These are phyloP conservation scores for Schizotus pectinicornis DNA, from an alignment of 2,888 invertebrate species.

Conservation along the genomic window DNA sequence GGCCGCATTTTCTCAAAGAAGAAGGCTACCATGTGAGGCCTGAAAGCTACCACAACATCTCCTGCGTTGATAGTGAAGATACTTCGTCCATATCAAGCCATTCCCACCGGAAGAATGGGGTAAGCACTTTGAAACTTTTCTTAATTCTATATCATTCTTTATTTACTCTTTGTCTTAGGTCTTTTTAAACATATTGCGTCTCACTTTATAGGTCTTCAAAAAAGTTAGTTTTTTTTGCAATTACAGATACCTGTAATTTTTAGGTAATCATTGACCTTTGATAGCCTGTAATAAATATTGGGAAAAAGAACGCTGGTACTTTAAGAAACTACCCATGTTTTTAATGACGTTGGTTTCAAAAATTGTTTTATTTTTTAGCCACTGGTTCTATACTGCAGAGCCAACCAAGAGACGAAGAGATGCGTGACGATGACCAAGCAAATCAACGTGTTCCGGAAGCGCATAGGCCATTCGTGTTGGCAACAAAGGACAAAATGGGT, in stretches of 20 bases:
- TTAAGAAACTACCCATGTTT: too few species aligned
- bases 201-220: too few species aligned
- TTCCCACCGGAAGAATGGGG: background rate
- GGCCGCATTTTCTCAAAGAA: background rate
- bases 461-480: slow-evolving; percentile 1
- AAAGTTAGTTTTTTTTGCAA: too few species aligned
- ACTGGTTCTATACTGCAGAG: slow-evolving; percentile 1
- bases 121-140: background rate
- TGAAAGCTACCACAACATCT: slow-evolving; percentile 1
- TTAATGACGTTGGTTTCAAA: background rate
- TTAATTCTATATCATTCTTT: background rate
- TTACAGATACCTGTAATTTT: too few species aligned
- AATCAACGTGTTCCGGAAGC: background rate
- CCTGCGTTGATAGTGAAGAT: background rate
- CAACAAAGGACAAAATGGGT: slow-evolving; percentile 3
- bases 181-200: too few species aligned
- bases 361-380: background rate
- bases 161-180: too few species aligned
- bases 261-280: too few species aligned
- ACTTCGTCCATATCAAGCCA: background rate
- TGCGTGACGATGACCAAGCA: background rate
- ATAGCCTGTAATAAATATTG: too few species aligned
- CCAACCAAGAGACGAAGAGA: background rate
- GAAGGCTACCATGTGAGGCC: background rate
- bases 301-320: too few species aligned